Evolutionary conservation across 1,140 invertebrate genomes (phyloP).

Genomic region (Eriocheir sinensis): DNA sequence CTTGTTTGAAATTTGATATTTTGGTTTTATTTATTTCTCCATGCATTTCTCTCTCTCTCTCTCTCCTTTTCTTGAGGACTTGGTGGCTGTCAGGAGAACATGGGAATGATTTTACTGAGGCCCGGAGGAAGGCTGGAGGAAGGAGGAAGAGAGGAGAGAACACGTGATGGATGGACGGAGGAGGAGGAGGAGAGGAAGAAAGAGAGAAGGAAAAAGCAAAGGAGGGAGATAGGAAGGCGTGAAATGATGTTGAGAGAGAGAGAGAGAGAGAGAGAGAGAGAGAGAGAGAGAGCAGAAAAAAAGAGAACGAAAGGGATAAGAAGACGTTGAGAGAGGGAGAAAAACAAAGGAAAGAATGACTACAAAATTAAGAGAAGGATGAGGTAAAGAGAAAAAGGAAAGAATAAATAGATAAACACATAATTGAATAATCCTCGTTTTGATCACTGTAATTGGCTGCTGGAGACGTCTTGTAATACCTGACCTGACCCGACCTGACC

Average conservation of each 20-base stretch:
- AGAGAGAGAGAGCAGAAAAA: neutral
- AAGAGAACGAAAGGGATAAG: neutral
- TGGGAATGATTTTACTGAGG: conserved; percentile 23
- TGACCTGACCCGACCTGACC: neutral
- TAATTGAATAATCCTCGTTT: conserved; percentile 2
- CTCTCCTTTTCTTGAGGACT: neutral
- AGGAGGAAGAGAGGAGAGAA: neutral
- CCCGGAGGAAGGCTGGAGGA: neutral
- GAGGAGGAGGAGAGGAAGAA: neutral
- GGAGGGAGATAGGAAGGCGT: neutral
- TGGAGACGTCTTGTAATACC: neutral
- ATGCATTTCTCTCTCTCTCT: neutral
- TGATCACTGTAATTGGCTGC: neutral
- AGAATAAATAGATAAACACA: no score
- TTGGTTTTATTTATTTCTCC: no score
- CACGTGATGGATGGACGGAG: neutral
- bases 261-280: neutral
- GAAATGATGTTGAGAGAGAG: neutral
- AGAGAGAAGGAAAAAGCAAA: neutral
- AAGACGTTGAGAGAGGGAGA: neutral
- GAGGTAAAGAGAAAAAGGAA: no score
- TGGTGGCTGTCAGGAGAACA: neutral
- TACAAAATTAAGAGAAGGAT: no score
- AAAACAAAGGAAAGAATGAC: neutral
- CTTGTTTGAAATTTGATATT: no score